Evolutionary conservation across 2,113 vertebrate genomes (phyloP).

Genomic region (Sarotherodon lohbergeri): DNA sequence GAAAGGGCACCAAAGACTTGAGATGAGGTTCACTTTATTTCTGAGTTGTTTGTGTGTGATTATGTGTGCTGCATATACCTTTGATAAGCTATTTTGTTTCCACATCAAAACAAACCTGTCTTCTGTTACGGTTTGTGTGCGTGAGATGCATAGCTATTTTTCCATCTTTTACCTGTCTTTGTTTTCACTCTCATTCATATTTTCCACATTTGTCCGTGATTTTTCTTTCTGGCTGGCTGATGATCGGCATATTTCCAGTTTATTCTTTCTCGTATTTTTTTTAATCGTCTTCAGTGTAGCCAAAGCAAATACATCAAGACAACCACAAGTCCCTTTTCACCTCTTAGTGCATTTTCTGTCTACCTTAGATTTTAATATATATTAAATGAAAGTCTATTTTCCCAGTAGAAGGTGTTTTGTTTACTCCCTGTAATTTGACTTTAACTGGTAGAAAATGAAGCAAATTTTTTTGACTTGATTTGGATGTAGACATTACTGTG

Average conservation of each 20-base stretch:
- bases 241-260: neutral
- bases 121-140: neutral
- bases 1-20: neutral
- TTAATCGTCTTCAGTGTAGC: neutral
- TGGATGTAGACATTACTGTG: neutral
- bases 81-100: neutral
- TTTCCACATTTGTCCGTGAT: neutral
- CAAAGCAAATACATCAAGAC: neutral
- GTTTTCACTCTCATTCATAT: neutral
- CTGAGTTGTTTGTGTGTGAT: neutral
- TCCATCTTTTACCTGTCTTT: neutral
- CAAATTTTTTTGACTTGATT: neutral
- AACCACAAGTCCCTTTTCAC: neutral
- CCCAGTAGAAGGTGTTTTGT: rapidly evolving
- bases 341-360: neutral
- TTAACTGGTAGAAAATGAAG: neutral
- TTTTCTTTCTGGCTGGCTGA: neutral
- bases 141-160: neutral
- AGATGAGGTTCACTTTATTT: neutral
- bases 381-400: neutral
- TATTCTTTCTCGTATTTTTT: neutral
- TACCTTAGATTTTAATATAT: neutral
- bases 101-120: neutral
- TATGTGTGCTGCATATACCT: neutral
- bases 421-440: neutral